A percentile compares a stretch with the other conserved stretches of the same genome.
Evolutionary conservation across 2,888 invertebrate genomes (phyloP).

Genomic region (Cacoxenus indagator): DNA sequence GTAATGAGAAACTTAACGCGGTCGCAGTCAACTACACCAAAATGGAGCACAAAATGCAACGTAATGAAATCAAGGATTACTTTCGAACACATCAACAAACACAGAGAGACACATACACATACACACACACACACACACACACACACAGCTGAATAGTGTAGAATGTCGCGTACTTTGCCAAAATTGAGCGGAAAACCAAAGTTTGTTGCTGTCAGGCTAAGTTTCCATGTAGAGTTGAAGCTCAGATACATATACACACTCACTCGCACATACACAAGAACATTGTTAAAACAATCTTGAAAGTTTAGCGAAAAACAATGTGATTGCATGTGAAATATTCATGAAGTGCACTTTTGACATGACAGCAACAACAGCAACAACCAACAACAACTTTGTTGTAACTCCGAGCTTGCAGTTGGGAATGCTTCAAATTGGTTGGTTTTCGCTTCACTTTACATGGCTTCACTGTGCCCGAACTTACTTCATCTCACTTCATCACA

Average conservation of each 20-base stretch:
- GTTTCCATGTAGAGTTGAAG: slow-evolving; percentile 44
- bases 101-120: slow-evolving; percentile 20
- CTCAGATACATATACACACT: neutral
- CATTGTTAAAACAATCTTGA: slow-evolving; percentile 62
- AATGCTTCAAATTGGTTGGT: neutral
- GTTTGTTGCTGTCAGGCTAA: slow-evolving; percentile 43
- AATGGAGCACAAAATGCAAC: slow-evolving; percentile 51
- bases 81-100: slow-evolving; percentile 28
- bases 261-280: slow-evolving; percentile 28
- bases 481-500: neutral
- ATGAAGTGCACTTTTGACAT: slow-evolving; percentile 53
- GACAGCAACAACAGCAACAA: slow-evolving; percentile 25
- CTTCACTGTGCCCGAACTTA: neutral
- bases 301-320: slow-evolving; percentile 63
- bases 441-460: neutral
- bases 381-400: neutral
- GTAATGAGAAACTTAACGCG: neutral
- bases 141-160: slow-evolving; percentile 23
- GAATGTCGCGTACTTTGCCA: slow-evolving; percentile 39
- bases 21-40: slow-evolving; percentile 9
- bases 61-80: slow-evolving; percentile 52
- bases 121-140: slow-evolving; percentile 17
- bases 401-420: neutral
- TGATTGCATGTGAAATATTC: slow-evolving; percentile 66
- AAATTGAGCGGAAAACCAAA: slow-evolving; percentile 56